phyloP scores from a whole-genome alignment of 2,113 vertebrate genomes.

The Myotis davidii region DNA sequence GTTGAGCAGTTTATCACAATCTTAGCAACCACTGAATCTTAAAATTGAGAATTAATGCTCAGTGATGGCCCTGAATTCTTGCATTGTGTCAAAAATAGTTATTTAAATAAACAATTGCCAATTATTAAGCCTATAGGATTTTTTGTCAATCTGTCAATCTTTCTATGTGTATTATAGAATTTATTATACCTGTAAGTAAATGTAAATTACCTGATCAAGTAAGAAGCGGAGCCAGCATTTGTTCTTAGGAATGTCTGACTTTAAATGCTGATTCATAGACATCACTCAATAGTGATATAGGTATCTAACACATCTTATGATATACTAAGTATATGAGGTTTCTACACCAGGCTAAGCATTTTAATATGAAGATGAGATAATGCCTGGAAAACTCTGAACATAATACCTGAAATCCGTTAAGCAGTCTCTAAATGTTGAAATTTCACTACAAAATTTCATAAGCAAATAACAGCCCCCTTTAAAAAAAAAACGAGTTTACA shows the following conservation, averaged over 20 bases:
- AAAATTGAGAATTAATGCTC: not conserved
- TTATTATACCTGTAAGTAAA: not conserved
- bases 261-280: not conserved
- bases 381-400: not conserved
- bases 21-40: not conserved
- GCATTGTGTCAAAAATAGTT: not conserved
- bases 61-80: not conserved
- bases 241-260: not conserved
- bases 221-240: not conserved
- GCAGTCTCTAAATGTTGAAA: not conserved
- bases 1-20: not conserved
- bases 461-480: not conserved
- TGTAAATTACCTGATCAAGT: not conserved
- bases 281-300: not conserved
- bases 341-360: not conserved
- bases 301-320: not conserved
- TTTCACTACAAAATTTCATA: not conserved
- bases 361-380: conserved; percentile 1
- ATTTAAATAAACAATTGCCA: not conserved
- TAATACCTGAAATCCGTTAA: not conserved
- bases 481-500: not conserved
- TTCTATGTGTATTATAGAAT: not conserved
- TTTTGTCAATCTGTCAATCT: not conserved
- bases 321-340: not conserved
- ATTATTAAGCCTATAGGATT: not conserved